Evolutionary conservation across 2,888 invertebrate species (phyloP).

Genomic region (Rhyacophila evoluta): DNA sequence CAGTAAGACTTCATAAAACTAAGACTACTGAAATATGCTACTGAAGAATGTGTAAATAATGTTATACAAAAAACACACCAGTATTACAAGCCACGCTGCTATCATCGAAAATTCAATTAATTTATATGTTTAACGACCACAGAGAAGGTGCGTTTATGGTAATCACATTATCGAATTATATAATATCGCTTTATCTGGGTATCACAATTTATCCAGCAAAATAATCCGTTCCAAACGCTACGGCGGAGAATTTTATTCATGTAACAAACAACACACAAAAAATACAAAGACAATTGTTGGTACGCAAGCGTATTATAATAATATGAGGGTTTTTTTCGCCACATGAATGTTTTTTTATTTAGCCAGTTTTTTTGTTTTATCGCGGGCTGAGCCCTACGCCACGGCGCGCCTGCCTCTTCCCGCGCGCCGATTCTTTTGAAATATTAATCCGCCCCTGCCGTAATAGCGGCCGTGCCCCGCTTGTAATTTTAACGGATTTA

Average conservation of each 20-base stretch:
- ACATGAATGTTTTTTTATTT: not conserved
- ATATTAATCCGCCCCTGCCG: constrained; percentile 37
- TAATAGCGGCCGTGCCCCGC: constrained; percentile 3
- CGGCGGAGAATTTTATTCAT: not conserved
- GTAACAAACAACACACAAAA: constrained; percentile 29
- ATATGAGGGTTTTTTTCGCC: not conserved
- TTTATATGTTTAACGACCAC: too few species aligned
- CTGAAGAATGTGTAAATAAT: too few species aligned
- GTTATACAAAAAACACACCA: too few species aligned
- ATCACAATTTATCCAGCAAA: too few species aligned
- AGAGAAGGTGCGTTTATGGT: too few species aligned
- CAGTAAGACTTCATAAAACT: too few species aligned
- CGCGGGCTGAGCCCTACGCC: not conserved
- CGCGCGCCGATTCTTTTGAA: constrained; percentile 27
- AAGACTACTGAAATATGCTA: too few species aligned
- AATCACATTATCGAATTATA: too few species aligned
- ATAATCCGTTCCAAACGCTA: not conserved
- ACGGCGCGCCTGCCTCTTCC: not conserved
- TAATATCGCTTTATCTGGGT: too few species aligned
- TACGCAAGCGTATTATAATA: not conserved
- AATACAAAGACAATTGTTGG: not conserved
- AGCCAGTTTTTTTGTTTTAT: not conserved
- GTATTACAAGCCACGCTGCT: too few species aligned
- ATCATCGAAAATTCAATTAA: too few species aligned
- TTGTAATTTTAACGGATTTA: constrained; percentile 37